Conservation (phyloP, 2,113 vertebrate genomes). For the Parus major region DNA sequence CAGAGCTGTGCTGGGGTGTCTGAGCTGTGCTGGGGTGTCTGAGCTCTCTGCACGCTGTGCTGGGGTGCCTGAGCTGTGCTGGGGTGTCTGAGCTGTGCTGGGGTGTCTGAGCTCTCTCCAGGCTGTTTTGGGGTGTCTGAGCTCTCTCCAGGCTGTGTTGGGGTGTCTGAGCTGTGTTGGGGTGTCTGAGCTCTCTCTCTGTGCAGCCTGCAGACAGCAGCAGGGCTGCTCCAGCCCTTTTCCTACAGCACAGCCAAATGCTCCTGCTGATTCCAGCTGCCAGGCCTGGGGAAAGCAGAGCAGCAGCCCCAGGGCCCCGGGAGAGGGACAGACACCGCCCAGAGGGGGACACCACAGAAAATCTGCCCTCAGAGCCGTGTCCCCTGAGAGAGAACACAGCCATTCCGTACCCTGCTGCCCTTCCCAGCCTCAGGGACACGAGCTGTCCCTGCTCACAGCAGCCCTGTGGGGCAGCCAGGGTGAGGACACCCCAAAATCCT, state of each 20-base stretch:
- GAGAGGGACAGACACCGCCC: accelerated
- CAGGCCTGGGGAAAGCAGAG: neutral
- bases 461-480: accelerated
- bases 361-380: neutral
- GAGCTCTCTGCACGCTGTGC: no score
- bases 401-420: neutral
- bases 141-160: no score
- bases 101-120: neutral
- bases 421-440: neutral
- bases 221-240: neutral
- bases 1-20: no score
- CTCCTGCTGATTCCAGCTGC: neutral
- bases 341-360: accelerated
- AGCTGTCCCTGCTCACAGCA: neutral
- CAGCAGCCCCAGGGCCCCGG: neutral
- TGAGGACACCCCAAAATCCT: neutral
- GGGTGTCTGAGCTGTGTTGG: no score
- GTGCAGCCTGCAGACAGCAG: neutral
- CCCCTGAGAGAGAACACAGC: accelerated
- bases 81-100: neutral
- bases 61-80: neutral
- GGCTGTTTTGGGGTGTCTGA: no score
- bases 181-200: neutral
- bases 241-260: neutral
- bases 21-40: no score